Conservation (phyloP, 2,888 invertebrate genomes). For the Exephanes ischioxanthus region DNA sequence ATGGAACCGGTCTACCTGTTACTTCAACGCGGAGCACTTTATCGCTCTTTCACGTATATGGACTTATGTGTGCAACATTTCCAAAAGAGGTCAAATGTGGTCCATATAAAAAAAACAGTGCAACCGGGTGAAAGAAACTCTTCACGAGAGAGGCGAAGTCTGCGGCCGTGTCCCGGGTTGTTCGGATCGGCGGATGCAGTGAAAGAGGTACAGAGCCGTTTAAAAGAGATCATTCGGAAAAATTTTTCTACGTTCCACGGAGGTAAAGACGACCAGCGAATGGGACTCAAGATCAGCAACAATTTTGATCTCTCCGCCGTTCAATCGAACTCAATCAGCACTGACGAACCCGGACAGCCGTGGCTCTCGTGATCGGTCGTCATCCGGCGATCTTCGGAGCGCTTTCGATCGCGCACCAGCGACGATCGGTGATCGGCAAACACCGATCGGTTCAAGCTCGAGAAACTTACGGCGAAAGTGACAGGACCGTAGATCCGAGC, state of each 20-base stretch:
- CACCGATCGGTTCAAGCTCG: background rate
- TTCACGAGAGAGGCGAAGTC: background rate
- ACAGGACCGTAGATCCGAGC: background rate
- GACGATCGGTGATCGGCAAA: background rate
- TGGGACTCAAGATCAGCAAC: background rate
- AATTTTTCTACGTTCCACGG: background rate
- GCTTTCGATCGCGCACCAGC: background rate
- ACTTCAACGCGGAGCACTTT: constrained; percentile 1
- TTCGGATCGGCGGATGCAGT: background rate
- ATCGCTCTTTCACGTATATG: constrained; percentile 2
- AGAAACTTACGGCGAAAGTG: background rate
- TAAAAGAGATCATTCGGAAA: background rate
- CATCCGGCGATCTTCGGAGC: background rate
- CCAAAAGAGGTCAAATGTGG: constrained; percentile 1
- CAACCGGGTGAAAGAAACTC: constrained; percentile 3
- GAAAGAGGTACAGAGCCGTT: constrained; percentile 5
- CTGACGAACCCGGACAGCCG: background rate
- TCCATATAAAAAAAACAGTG: background rate
- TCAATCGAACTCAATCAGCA: background rate
- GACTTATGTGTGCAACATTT: background rate
- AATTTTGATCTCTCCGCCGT: background rate
- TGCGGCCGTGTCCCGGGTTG: background rate
- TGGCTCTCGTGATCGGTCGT: background rate
- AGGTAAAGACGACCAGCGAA: background rate
- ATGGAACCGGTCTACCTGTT: constrained; percentile 1